Percentiles rank a stretch among this genome's conserved stretches.
phyloP scores from a whole-genome alignment of 1,140 invertebrate genomes.

The Euwallacea similis region DNA sequence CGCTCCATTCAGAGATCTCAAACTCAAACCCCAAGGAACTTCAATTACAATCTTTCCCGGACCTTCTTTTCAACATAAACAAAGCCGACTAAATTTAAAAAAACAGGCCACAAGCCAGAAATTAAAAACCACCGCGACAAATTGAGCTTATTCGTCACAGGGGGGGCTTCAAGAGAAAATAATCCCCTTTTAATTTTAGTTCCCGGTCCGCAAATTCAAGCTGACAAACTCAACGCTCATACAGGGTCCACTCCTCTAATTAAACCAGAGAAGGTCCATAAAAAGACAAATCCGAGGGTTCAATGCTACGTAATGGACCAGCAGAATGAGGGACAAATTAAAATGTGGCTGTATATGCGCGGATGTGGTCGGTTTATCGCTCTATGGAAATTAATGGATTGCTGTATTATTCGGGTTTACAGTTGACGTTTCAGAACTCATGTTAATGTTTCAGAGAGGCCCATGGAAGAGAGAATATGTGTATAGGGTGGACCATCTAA shows the following conservation, averaged over 20 bases:
- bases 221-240: conserved; percentile 27
- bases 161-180: conserved; percentile 8
- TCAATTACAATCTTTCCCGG: no score
- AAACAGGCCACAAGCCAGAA: background rate
- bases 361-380: conserved; percentile 34
- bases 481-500: no score
- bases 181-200: conserved; percentile 28
- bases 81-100: background rate
- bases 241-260: conserved; percentile 35
- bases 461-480: background rate
- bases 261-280: conserved; percentile 36
- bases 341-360: conserved; percentile 34
- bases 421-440: background rate
- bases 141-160: background rate
- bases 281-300: conserved; percentile 38
- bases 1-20: no score
- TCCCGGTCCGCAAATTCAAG: conserved; percentile 26
- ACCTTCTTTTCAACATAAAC: background rate
- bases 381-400: conserved; percentile 33
- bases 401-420: conserved; percentile 1
- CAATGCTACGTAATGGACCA: conserved; percentile 28
- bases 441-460: background rate
- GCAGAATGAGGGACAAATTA: conserved; percentile 36
- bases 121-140: background rate
- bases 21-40: no score